Evolutionary conservation across 2,888 invertebrate genomes (phyloP), one percentile per base, ranked within the genome.

Genomic region (Scaptomyza parva): DNA sequence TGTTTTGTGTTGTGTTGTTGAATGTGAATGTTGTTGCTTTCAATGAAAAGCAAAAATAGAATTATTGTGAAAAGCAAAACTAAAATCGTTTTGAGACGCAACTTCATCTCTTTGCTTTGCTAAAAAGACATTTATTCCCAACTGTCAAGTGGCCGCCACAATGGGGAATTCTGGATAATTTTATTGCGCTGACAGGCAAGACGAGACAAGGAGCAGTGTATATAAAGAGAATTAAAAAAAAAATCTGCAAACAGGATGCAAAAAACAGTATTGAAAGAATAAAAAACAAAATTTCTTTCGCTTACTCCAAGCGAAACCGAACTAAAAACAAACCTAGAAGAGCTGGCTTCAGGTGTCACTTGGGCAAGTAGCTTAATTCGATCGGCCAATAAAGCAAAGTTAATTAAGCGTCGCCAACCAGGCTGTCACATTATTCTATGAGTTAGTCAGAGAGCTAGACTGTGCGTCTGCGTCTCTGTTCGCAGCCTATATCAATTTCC

Each of bases 281-380:
- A 14, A 35, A 8, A 1, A 22, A 22, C 22, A 3, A 11, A 35
- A 11, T 22, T 20, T n/a, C 9, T 39, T 11, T 18, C 5, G 17
- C 47, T n/a, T 17, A 33, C 17, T 37, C 8, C 9, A 30, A n/a
- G n/a, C 40, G 28, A 17, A n/a, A 14, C 35, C 22, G 8, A 24
- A 18, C 17, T 11, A 17, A 17, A 37, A 7, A 1, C 4, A 14
- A 35, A 7, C n/a, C 2, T 6, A n/a, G 2, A 14, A 35, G 18
- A 9, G 40, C 41, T 26, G 22, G 9, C 40, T 45, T 33, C 72
- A 78, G 78, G 72, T 80, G 73, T 78, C 78, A 65, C 54, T 30
- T 35, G 60, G 54, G 51, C 83, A 82, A 82, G 83, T 83, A 86
- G 70, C 70, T 69, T 77, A 75, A 86, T 79, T 75, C 62, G 52